Evolutionary conservation across 2,113 vertebrate genomes (phyloP), one percentile per base, ranked within the genome.

Genomic region (Sigmodon hispidus): DNA sequence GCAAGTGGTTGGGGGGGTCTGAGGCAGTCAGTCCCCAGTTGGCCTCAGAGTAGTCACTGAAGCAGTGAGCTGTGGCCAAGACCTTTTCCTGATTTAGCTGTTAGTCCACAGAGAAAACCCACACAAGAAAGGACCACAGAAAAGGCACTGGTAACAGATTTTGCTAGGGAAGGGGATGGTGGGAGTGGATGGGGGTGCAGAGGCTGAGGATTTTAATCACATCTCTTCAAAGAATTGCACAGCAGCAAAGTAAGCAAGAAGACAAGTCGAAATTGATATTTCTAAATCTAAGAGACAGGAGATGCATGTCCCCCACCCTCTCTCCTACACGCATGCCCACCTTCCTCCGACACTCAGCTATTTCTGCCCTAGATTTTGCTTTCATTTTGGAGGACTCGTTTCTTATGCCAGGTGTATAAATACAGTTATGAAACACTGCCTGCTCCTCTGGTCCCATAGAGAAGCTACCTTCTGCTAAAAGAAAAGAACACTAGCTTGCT

Each of bases 61-160:
- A 94, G 87, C 94, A 93, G 92, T 75, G 85, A 97, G 90, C 96
- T 96, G 61, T 65, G 72, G 90, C 88, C 92, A 94, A 80, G 95
- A 65, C 85, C 95, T 97, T 96, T 96, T 90, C 95, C 90, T 61
- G 81, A 92, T 94, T 90, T 94, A 69, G 77, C 93, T 76, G 75
- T 77, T 83, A 76, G 73, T 96, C 92, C 76, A 48, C 67, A 87
- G 93, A 94, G 94, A 93, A 97, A 93, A 89, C 24, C 65, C 77
- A 93, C 90, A 87, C 19, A 61, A 92, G 89, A 81, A 57, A 93
- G 48, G 72, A 86, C 88, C 90, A 59, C 8, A 79, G 67, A 80
- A 59, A 59, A 96, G 36, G 55, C 85, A 48, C 8, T 10, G n/a
- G 87, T 40, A 90, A 80, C 87, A 86, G 91, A 85, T 70, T 80